These are phyloP conservation scores for Dromaius novaehollandiae DNA, from an alignment of 2,113 vertebrate species.

Conservation along the genomic window DNA sequence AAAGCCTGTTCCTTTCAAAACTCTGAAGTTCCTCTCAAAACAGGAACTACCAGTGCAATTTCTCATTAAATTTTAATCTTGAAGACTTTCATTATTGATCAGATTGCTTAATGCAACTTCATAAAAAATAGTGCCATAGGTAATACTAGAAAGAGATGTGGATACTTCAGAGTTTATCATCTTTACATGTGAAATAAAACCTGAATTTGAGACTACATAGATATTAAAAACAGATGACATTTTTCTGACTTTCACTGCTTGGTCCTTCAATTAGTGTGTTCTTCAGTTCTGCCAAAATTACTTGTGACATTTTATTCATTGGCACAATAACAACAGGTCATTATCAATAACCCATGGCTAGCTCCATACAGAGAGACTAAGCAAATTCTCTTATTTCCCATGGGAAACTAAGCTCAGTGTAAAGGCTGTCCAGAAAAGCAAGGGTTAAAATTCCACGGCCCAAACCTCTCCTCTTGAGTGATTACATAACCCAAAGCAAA, in stretches of 20 bases:
- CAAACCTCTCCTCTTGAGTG: neutral
- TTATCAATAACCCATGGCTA: constrained; percentile 59
- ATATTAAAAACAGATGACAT: constrained; percentile 59
- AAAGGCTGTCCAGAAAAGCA: neutral
- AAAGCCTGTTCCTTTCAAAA: neutral
- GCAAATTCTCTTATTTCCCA: constrained; percentile 33
- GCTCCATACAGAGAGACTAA: constrained; percentile 58
- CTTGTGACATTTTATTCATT: constrained; percentile 56
- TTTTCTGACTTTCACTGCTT: constrained; percentile 50
- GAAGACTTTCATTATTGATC: neutral
- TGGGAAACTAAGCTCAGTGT: constrained; percentile 1
- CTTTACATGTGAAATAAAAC: constrained; percentile 30
- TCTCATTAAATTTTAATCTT: neutral
- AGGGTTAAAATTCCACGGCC: constrained; percentile 47
- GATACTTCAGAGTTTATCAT: neutral
- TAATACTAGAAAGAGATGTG: neutral
- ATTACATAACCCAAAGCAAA: constrained; percentile 28
- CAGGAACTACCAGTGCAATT: neutral
- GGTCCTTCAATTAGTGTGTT: constrained; percentile 49
- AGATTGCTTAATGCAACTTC: neutral
- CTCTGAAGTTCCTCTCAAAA: neutral
- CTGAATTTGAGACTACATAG: constrained; percentile 15
- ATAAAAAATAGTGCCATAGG: neutral
- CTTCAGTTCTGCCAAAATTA: constrained; percentile 59
- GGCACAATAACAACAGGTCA: constrained; percentile 46